Conservation (phyloP, 2,888 invertebrate genomes). For the Dasysyrphus albostriatus region DNA sequence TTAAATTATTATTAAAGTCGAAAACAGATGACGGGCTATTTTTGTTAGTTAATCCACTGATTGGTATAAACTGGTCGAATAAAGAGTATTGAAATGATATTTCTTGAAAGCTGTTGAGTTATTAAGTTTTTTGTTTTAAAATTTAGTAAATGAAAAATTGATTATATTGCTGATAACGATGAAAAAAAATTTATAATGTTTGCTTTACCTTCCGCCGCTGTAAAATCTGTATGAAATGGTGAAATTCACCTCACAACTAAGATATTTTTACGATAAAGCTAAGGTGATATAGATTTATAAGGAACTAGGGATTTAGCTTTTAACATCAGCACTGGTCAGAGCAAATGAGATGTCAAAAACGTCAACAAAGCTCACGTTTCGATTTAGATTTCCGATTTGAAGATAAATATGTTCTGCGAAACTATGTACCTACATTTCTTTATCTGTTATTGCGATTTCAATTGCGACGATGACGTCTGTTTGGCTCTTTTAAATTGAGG, state of each 20-base stretch:
- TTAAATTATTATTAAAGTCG: no score
- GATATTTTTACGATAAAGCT: neutral
- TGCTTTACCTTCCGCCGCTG: no score
- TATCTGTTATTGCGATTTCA: slow-evolving; percentile 7
- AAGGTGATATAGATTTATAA: slow-evolving; percentile 23
- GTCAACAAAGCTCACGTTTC: slow-evolving; percentile 60
- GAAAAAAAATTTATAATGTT: no score
- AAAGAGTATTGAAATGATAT: no score
- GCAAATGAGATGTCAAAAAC: slow-evolving; percentile 57
- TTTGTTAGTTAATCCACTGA: no score
- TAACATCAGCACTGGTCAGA: slow-evolving; percentile 34
- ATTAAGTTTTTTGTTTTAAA: no score
- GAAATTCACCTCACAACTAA: slow-evolving; percentile 7
- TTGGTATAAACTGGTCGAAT: no score
- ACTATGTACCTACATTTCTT: neutral
- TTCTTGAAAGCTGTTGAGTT: no score
- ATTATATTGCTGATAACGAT: no score
- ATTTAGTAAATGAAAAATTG: no score
- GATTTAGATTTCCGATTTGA: slow-evolving; percentile 55
- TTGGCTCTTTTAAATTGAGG: slow-evolving; percentile 27
- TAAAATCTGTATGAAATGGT: neutral
- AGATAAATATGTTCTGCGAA: slow-evolving; percentile 39
- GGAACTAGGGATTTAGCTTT: slow-evolving; percentile 45
- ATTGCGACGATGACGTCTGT: neutral
- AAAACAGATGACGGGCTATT: no score